Base-by-base conservation (phyloP, 2,888 invertebrate species). In the Hemaris fuciformis region DNA sequence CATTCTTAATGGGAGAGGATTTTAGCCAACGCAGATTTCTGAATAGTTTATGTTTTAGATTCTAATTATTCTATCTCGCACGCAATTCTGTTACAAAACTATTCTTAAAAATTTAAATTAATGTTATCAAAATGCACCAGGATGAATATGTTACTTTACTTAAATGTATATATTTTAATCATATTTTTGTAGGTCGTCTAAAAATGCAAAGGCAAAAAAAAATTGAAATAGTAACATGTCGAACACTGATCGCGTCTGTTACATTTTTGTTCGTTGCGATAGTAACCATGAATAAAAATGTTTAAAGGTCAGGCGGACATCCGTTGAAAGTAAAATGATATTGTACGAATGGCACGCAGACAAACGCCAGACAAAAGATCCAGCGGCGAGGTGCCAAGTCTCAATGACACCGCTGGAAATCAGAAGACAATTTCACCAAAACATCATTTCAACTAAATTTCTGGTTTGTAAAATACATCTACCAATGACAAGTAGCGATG, bases 291-390 rank as follows among this genome's bases (percentile, higher is more conserved):
- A 53, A 53, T 53, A 27, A 18, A 48, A 15, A 25, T 8, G 46
- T 64, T 67, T 41, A 56, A 63, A 61, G 56, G 34, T 46, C 41
- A 64, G 59, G 42, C 34, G 43, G 58, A 56, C 60, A 70, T 48
- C 42, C 45, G 62, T 64, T 64, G 59, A 67, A 70, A 70, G 64
- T 68, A 67, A 71, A 66, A 68, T 62, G 59, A 67, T 64, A 65
- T 57, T 22, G 23, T 10, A 43, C 41, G 53, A 41, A 53, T 61
- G 57, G 45, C 42, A 22, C 46, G 68, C 67, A 81, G 81, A 81
- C 81, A 64, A 67, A 70, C 73, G 74, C 75, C 72, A 81, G 80
- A 81, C 79, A 70, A 73, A 68, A 66, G 62, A 64, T 72, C 62
- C 62, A 61, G 60, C 58, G 65, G 63, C 64, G 43, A 57, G 60